Evolutionary conservation across 2,113 vertebrate species (phyloP), one percentile per base, ranked within the genome.

Genomic region (Sinocyclocheilus anophthalmus): DNA sequence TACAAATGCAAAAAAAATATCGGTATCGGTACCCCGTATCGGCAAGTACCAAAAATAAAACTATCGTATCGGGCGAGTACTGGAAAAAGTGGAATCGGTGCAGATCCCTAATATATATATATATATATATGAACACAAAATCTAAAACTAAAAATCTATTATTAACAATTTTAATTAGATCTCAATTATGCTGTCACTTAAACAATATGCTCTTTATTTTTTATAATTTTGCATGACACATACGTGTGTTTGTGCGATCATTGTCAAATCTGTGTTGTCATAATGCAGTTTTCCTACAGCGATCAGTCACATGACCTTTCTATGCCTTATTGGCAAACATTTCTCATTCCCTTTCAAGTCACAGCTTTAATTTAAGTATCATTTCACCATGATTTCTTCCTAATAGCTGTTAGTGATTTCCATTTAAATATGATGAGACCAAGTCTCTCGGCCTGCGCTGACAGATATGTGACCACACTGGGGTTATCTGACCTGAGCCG

Each of bases 401-500:
- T 39, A 1, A 18, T 11, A 22, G 7, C 16, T 37, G 7, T 1
- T 55, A 61, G 18, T 24, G 20, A 45, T 82, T 69, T 67, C 16
- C 42, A 45, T 69, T 81, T 63, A 16, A 39, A 45, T 63, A 26
- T 11, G 39, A 48, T 48, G 61, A 61, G 20, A 13, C 39, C 2
- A 4, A 65, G 79, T 45, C 59, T 67, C 20, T 1, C 1, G 18
- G 12, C 12, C 9, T 33, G 3, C 30, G 18, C 24, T 67, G 42
- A 69, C 61, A 69, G 63, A 82, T 7, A 33, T 53, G 37, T 67
- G 57, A 18, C 78, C 33, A 48, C 13, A 20, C 14, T 11, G 50
- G 61, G 76, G 30, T 80, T 80, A 70, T 85, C 45, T 85, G 76
- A 81, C 63, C 76, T 73, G 65, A 80, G 33, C 16, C 14, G 6